Evolutionary conservation across 2,113 vertebrate genomes (phyloP), one percentile per base, ranked within the genome.

Genomic region (Amblyopsis rosae): DNA sequence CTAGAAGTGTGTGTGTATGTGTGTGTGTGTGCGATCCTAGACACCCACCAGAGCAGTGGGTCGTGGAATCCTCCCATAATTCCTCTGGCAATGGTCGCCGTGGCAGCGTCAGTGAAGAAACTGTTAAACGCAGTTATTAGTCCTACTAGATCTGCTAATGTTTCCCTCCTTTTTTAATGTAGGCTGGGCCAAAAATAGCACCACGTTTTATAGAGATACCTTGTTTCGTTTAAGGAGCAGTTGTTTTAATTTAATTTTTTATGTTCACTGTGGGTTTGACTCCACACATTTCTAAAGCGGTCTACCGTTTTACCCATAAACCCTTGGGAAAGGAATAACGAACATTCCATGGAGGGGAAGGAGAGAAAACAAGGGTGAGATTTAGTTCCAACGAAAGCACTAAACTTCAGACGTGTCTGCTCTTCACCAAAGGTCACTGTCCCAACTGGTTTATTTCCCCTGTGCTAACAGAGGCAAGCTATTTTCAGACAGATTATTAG

Each of bases 241-340:
- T 73, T 83, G 77, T 82, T 81, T 82, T 48, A 79, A 84, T 84
- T 85, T 26, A 76, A 69, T 82, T 61, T 87, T 81, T 69, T 17
- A 78, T 78, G 65, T 81, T 53, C 53, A 50, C 64, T 58, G 50
- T 69, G 72, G 65, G 46, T 86, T 67, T 47, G 12, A 59, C 82
- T 86, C 65, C 65, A 81, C 76, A 63, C 46, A 76, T 82, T 82
- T 88, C 65, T 51, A 65, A 41, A 76, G 75, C 8, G 72, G 69
- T 82, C 70, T 46, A 86, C 83, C 81, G 67, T 81, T 79, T 79
- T 79, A 85, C 72, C 86, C 86, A 83, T 81, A 85, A 89, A 82
- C 82, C 81, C 69, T 65, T 50, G 68, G 73, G 74, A 83, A 51
- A 62, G 73, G 77, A 76, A 83, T 72, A 75, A 70, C 57, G 67